These are phyloP conservation scores for Fratercula arctica DNA, from an alignment of 2,797 vertebrate genomes.

Conservation along the genomic window DNA sequence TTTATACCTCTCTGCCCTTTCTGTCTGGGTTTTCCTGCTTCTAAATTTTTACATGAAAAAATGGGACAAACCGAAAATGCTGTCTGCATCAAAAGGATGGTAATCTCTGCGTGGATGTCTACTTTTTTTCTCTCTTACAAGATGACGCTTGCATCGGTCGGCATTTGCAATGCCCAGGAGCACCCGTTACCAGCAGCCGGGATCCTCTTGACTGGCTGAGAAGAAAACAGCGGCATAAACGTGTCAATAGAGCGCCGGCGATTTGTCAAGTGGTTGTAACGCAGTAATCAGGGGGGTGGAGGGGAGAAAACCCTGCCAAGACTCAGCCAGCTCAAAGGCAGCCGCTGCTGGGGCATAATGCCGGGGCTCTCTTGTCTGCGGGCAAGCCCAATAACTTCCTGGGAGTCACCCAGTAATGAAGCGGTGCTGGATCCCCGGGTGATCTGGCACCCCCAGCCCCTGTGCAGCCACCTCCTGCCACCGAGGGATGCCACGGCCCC, in stretches of 20 bases:
- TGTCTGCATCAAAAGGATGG: background rate
- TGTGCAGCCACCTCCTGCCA: background rate
- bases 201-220: constrained; percentile 14
- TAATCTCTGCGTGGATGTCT: background rate
- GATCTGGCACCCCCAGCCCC: background rate
- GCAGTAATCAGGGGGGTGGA: constrained; percentile 30
- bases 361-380: background rate
- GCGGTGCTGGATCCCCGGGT: background rate
- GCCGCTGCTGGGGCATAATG: background rate
- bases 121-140: background rate
- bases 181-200: background rate
- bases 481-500: rapidly evolving
- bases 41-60: background rate
- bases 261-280: constrained; percentile 51
- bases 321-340: constrained; percentile 2
- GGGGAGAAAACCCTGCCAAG: background rate
- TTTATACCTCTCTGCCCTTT: constrained; percentile 21
- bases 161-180: background rate
- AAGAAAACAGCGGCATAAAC: background rate
- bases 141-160: background rate
- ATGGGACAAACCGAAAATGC: background rate
- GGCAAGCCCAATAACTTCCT: background rate
- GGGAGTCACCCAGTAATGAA: background rate
- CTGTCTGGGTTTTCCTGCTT: background rate
- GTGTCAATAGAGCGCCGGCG: constrained; percentile 28